Base-by-base conservation (phyloP, 2,113 vertebrate species). In the Chionodraco myersi region DNA sequence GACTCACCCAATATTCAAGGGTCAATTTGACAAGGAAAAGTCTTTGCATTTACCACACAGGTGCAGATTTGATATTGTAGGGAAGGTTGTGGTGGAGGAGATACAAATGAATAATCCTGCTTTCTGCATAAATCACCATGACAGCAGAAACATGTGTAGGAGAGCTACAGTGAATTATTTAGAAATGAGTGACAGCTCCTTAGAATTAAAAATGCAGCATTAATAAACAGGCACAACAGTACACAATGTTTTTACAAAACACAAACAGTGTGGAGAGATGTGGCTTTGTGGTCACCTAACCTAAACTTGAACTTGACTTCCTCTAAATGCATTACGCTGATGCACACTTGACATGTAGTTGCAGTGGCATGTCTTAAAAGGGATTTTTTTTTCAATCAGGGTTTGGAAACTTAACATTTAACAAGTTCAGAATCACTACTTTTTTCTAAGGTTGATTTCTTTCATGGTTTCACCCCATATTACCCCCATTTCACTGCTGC, bases 121-220 rank as follows among this genome's bases (percentile, higher is more conserved):
- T 21, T 73, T 73, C 73, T 54, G 60, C 14, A n/a, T 6, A 72
- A 69, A 73, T 73, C 60, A 36, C 58, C 36, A 81, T 77, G 66
- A 68, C 66, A 79, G 71, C 66, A 68, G 49, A 67, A 59, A 61
- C 10, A 34, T 71, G 49, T 71, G 60, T 65, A 47, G 26, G 78
- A 66, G 67, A 54, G 34, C 59, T 72, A 10, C 21, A 47, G 53
- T 75, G 78, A 72, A 85, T 82, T 82, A 76, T 77, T 77, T 58
- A 60, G 54, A 60, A 79, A 75, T 70, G 6, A 70, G 44, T 75
- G 74, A 61, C 66, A 58, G 72, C 51, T 68, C 63, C 72, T 75
- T 75, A 34, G 56, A 75, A 26, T 76, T 26, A 44, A 67, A 72
- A 64, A 41, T 51, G 44, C 11, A 3, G 49, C 34, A 59, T 60